Conservation (phyloP, 1,140 invertebrate species). For the Dufourea novaeangliae region DNA sequence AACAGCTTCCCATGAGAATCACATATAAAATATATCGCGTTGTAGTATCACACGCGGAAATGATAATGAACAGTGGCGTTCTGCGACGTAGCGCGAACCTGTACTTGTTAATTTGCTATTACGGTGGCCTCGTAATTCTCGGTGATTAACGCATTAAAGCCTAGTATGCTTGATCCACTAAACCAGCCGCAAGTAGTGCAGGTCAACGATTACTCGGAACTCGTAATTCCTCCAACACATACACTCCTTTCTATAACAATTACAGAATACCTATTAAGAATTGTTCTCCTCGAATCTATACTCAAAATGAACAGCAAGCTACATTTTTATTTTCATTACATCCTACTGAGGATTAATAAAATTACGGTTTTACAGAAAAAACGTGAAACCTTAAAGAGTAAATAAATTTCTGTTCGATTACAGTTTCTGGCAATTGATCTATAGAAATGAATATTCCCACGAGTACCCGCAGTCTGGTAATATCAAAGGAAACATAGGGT, state of each 20-base stretch:
- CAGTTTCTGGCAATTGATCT: too few relatives aligned
- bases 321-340: too few relatives aligned
- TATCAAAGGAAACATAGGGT: not conserved
- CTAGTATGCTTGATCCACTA: not conserved
- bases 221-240: not conserved
- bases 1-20: constrained; percentile 16
- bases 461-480: too few relatives aligned
- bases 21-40: constrained; percentile 25
- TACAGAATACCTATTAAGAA: too few relatives aligned
- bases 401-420: too few relatives aligned
- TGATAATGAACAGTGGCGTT: constrained; percentile 28
- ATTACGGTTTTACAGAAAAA: too few relatives aligned
- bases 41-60: constrained; percentile 22
- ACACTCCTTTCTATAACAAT: too few relatives aligned
- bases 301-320: too few relatives aligned
- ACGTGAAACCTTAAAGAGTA: too few relatives aligned
- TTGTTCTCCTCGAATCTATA: too few relatives aligned
- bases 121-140: not conserved
- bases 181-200: not conserved
- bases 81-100: not conserved
- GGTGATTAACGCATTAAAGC: not conserved
- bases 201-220: not conserved
- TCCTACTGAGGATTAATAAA: too few relatives aligned
- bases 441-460: too few relatives aligned
- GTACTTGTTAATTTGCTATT: constrained; percentile 27